phyloP scores from a whole-genome alignment of 2,797 vertebrate species.

The Microctenopoma lineatum region DNA sequence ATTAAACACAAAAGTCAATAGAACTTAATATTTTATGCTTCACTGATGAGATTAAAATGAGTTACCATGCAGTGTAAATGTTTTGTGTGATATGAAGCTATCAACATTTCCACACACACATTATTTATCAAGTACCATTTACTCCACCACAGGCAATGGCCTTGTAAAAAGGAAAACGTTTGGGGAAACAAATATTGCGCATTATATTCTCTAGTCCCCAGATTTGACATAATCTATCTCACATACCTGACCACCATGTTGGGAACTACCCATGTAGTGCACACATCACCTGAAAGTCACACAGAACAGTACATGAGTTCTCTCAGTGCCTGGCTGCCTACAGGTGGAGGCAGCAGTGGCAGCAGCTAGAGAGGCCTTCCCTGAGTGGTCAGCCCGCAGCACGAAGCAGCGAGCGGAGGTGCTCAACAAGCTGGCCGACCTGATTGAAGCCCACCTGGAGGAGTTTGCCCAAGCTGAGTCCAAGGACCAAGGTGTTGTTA shows the following conservation, averaged over 20 bases:
- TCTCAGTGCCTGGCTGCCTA: neutral
- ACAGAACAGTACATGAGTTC: neutral
- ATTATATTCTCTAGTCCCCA: too few species aligned
- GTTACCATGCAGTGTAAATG: neutral
- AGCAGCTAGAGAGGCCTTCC: conserved; percentile 91
- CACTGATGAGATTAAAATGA: too few species aligned
- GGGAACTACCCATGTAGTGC: too few species aligned
- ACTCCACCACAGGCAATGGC: neutral
- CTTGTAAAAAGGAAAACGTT: neutral
- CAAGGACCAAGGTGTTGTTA: conserved; percentile 91
- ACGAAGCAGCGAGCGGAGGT: conserved; percentile 86
- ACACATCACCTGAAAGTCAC: neutral
- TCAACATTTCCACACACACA: neutral
- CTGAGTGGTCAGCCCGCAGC: conserved; percentile 88
- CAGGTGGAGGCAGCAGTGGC: conserved; percentile 91
- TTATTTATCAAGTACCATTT: neutral
- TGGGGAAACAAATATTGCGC: too few species aligned
- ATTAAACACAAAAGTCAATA: conserved; percentile 52
- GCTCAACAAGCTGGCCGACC: conserved; percentile 89
- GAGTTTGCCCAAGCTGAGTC: conserved; percentile 93
- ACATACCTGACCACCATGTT: too few species aligned
- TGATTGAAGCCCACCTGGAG: conserved; percentile 89
- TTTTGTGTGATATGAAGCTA: neutral
- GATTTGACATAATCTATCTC: too few species aligned
- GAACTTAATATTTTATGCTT: neutral